A percentile compares a stretch with the other conserved stretches of the same genome.
Conservation (phyloP, 2,888 invertebrate species). For the Aleiodes testaceus region DNA sequence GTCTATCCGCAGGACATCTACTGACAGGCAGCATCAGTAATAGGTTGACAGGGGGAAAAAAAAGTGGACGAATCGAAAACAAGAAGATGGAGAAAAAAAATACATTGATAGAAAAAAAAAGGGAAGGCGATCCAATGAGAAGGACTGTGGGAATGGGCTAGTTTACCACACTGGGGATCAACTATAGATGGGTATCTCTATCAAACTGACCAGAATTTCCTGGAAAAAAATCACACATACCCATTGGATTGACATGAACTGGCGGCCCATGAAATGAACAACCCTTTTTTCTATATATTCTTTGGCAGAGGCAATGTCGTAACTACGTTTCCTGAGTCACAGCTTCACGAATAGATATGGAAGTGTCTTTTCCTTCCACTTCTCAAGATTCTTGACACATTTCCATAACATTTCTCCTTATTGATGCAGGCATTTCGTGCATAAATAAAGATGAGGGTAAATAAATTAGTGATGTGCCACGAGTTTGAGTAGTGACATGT, state of each 20-base stretch:
- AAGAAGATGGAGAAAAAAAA: constrained; percentile 26
- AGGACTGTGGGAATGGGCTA: not conserved
- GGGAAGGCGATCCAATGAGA: constrained; percentile 14
- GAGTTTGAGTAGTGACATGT: too few species aligned
- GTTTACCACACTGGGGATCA: constrained; percentile 49
- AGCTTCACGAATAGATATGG: constrained; percentile 41
- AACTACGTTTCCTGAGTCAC: constrained; percentile 46
- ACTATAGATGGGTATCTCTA: constrained; percentile 58
- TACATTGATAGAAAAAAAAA: constrained; percentile 29
- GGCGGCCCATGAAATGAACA: constrained; percentile 72
- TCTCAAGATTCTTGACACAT: constrained; percentile 14
- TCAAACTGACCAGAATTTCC: constrained; percentile 67
- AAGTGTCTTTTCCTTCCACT: constrained; percentile 32
- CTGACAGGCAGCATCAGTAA: constrained; percentile 19
- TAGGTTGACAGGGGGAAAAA: not conserved
- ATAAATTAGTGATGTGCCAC: too few species aligned
- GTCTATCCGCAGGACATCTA: not conserved
- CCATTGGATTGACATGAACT: constrained; percentile 67
- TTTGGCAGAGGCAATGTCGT: constrained; percentile 39
- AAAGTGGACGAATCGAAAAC: not conserved
- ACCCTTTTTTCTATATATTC: constrained; percentile 57
- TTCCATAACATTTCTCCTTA: not conserved
- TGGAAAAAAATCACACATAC: constrained; percentile 65
- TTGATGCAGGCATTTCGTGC: not conserved
- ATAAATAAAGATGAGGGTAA: not conserved